Conservation (phyloP, 2,797 vertebrate species). For the Neosilurus mollespiculum region DNA sequence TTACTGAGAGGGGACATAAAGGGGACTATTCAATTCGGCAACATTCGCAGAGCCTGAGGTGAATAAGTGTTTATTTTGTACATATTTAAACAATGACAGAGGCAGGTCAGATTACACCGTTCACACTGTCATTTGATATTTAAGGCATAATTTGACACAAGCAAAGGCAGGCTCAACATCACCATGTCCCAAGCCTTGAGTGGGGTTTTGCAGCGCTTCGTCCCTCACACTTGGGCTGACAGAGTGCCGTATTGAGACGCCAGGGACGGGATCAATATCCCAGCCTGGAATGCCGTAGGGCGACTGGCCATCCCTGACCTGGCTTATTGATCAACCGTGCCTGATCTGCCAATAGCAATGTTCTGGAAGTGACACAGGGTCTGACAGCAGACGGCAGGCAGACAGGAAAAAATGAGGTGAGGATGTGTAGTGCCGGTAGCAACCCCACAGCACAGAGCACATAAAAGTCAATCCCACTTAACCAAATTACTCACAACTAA, state of each 20-base stretch:
- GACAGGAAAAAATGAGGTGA: slow-evolving; percentile 71
- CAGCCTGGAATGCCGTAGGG: slow-evolving; percentile 78
- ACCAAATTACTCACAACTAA: slow-evolving; percentile 95
- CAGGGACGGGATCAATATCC: slow-evolving; percentile 86
- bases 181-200: neutral
- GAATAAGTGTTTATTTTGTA: too few species aligned
- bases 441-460: slow-evolving; percentile 80
- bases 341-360: slow-evolving; percentile 91
- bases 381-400: slow-evolving; percentile 69
- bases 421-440: slow-evolving; percentile 86
- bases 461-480: slow-evolving; percentile 99
- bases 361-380: slow-evolving; percentile 81
- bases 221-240: slow-evolving; percentile 53
- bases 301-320: slow-evolving; percentile 83
- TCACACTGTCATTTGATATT: neutral
- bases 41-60: too few species aligned
- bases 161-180: neutral
- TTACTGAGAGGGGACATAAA: too few species aligned
- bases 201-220: neutral
- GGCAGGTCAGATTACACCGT: neutral
- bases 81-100: too few species aligned
- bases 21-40: too few species aligned
- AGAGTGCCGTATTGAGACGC: slow-evolving; percentile 82
- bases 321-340: slow-evolving; percentile 88
- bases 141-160: neutral